Percentiles rank a stretch among this genome's conserved stretches.
Evolutionary conservation across 1,140 invertebrate species (phyloP).

Genomic region (Bombus sylvicola): DNA sequence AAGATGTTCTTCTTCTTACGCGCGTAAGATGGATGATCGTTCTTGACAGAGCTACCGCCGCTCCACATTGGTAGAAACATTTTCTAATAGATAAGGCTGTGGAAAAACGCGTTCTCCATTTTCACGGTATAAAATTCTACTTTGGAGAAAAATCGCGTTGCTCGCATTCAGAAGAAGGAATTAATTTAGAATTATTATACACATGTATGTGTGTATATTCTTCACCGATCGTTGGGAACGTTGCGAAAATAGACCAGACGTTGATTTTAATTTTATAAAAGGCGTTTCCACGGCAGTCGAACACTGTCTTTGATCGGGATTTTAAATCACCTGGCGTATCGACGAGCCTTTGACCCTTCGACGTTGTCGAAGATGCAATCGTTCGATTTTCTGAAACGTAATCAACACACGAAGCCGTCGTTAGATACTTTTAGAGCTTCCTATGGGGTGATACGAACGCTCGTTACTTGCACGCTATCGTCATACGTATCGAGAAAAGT

Average conservation of each 20-base stretch:
- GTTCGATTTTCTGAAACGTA: conserved; percentile 22
- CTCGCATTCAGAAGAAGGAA: too few species aligned
- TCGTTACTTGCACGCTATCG: too few species aligned
- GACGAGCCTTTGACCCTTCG: neutral
- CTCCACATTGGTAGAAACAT: too few species aligned
- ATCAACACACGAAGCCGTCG: conserved; percentile 24
- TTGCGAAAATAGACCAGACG: too few species aligned
- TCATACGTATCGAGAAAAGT: neutral
- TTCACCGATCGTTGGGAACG: too few species aligned
- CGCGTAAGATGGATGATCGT: neutral
- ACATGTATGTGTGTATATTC: too few species aligned
- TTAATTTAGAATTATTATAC: too few species aligned
- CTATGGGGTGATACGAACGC: neutral
- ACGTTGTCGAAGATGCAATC: neutral
- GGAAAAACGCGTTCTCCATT: neutral
- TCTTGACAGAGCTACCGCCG: too few species aligned
- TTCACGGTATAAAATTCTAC: neutral
- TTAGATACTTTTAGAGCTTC: conserved; percentile 18
- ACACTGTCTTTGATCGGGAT: neutral
- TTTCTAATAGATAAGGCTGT: too few species aligned
- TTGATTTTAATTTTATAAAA: too few species aligned
- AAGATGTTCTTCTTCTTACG: neutral
- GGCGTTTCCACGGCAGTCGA: too few species aligned
- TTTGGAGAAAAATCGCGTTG: too few species aligned
- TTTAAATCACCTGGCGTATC: neutral